Evolutionary conservation across 2,797 vertebrate genomes (phyloP).

Genomic region (Gouania willdenowi): DNA sequence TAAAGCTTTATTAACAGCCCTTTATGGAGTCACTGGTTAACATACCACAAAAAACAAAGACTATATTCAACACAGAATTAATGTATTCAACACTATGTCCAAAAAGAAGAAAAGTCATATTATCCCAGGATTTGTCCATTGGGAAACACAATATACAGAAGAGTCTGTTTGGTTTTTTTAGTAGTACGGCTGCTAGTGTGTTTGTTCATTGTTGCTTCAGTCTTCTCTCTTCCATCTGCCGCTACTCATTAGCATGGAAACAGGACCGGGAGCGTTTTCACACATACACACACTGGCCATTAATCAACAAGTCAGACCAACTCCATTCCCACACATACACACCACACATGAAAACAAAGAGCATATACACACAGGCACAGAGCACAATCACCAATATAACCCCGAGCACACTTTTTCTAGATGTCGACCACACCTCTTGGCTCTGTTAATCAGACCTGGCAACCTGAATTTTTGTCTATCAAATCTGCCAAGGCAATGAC

Average conservation of each 20-base stretch:
- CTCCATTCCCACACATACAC: slow-evolving; percentile 75
- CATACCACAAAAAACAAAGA: slow-evolving; percentile 1
- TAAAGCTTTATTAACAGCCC: too few relatives aligned
- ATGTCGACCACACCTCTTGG: slow-evolving; percentile 53
- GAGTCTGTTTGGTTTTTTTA: slow-evolving; percentile 36
- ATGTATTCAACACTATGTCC: background rate
- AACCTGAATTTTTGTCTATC: slow-evolving; percentile 42
- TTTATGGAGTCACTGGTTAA: too few relatives aligned
- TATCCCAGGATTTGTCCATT: slow-evolving; percentile 8
- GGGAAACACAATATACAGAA: slow-evolving; percentile 26
- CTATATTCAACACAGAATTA: slow-evolving; percentile 7
- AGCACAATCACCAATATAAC: slow-evolving; percentile 57
- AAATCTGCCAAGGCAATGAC: slow-evolving; percentile 39
- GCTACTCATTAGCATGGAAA: slow-evolving; percentile 76
- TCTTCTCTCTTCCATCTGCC: slow-evolving; percentile 74
- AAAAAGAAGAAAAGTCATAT: too few relatives aligned
- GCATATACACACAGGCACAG: slow-evolving; percentile 50
- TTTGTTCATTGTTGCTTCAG: slow-evolving; percentile 70
- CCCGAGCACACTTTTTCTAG: slow-evolving; percentile 53
- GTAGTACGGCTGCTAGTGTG: slow-evolving; percentile 56
- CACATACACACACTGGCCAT: slow-evolving; percentile 75
- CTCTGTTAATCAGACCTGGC: slow-evolving; percentile 53
- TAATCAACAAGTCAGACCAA: slow-evolving; percentile 76
- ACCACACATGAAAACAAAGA: slow-evolving; percentile 63
- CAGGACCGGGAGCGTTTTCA: slow-evolving; percentile 69